A percentile compares a stretch with the other conserved stretches of the same genome.
phyloP scores from a whole-genome alignment of 2,888 invertebrate genomes.

The Agriopis aurantiaria region DNA sequence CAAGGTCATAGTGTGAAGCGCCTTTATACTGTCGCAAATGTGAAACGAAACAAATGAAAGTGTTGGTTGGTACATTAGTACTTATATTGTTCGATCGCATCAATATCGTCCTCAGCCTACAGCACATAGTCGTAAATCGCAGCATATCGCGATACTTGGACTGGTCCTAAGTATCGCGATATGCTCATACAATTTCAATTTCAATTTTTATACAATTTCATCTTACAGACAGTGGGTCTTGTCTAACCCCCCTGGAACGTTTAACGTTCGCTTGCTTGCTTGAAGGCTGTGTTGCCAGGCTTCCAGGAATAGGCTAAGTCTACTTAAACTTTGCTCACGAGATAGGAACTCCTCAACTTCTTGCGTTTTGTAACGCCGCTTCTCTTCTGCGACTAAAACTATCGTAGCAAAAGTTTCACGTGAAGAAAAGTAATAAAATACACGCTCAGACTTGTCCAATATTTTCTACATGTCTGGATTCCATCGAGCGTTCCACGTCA shows the following conservation, averaged over 20 bases:
- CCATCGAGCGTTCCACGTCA: constrained; percentile 1
- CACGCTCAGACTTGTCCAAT: constrained; percentile 21
- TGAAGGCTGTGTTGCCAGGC: no score
- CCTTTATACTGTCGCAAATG: background rate
- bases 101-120: background rate
- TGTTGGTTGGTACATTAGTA: no score
- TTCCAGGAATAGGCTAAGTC: no score
- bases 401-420: constrained; percentile 15
- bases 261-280: no score
- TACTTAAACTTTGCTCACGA: no score
- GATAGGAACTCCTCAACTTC: no score
- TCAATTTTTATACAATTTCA: no score
- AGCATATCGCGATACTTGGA: no score
- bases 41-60: background rate
- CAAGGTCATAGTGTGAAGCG: constrained; percentile 4
- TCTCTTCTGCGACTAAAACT: constrained; percentile 3
- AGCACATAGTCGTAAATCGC: background rate
- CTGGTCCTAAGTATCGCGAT: no score
- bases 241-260: no score
- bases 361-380: background rate
- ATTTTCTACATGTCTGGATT: constrained; percentile 21
- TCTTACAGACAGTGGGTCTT: no score
- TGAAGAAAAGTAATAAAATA: constrained; percentile 21
- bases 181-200: no score
- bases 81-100: background rate